Evolutionary conservation across 92 coral and sea anemone genomes (phyloP).

Genomic region (Paragorgia papillata): DNA sequence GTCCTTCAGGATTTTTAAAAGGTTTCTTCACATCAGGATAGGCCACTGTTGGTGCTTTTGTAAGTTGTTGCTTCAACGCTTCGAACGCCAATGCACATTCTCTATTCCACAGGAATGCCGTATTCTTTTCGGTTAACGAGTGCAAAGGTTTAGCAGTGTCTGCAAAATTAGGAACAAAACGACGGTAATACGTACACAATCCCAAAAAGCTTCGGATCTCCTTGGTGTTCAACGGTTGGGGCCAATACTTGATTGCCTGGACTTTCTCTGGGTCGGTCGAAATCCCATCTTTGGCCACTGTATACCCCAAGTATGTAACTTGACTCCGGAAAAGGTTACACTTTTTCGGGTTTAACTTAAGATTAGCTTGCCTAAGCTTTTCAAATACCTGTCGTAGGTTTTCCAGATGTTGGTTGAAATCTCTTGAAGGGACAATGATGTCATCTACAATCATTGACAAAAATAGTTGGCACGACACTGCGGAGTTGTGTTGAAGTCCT

Average conservation of each 20-base stretch:
- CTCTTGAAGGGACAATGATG: slow-evolving; percentile 4
- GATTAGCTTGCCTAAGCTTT: neutral
- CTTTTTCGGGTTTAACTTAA: slow-evolving; percentile 20
- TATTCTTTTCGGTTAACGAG: slow-evolving; percentile 22
- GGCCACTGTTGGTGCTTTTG: slow-evolving; percentile 19
- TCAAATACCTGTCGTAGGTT: slow-evolving; percentile 10
- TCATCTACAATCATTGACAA: too few species aligned
- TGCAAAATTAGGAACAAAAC: slow-evolving; percentile 33
- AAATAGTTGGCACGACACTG: too few species aligned
- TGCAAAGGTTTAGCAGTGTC: slow-evolving; percentile 29
- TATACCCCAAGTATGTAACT: slow-evolving; percentile 60
- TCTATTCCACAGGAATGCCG: slow-evolving; percentile 25
- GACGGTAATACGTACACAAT: too few species aligned
- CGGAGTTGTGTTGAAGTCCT: too few species aligned
- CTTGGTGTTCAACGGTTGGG: too few species aligned
- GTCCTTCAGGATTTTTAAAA: too few species aligned
- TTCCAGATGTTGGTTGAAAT: neutral
- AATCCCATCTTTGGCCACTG: too few species aligned
- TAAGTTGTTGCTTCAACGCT: slow-evolving; percentile 13
- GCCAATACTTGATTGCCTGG: too few species aligned
- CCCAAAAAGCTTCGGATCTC: too few species aligned
- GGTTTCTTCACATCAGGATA: too few species aligned
- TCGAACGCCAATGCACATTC: slow-evolving; percentile 31
- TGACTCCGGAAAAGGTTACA: neutral
- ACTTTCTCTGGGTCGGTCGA: too few species aligned